A percentile compares a stretch with the other conserved stretches of the same genome.
These are phyloP conservation scores for Pangasius macronema DNA, from an alignment of 2,797 vertebrate species.

Conservation along the genomic window DNA sequence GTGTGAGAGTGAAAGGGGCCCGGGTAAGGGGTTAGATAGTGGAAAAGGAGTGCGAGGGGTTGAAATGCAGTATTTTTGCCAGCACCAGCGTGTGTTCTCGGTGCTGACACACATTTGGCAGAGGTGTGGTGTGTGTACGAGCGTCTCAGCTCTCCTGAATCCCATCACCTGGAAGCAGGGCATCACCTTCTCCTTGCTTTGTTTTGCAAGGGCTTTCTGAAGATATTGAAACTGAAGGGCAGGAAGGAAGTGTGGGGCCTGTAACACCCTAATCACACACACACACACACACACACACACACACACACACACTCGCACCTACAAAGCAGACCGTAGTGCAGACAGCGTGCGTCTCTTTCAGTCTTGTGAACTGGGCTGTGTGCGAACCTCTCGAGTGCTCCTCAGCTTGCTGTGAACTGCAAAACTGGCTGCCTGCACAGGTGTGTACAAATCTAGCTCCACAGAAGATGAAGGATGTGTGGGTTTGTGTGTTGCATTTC, in stretches of 20 bases:
- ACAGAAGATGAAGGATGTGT: slow-evolving; percentile 1
- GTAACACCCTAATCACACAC: slow-evolving; percentile 41
- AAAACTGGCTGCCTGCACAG: slow-evolving; percentile 45
- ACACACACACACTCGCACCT: slow-evolving; percentile 5
- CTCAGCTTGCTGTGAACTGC: slow-evolving; percentile 34
- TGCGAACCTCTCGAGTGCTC: slow-evolving; percentile 12
- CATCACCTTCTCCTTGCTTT: slow-evolving; percentile 16
- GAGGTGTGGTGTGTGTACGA: neutral
- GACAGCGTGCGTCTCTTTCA: slow-evolving; percentile 2
- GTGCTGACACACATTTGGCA: neutral
- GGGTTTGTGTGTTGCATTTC: slow-evolving; percentile 11
- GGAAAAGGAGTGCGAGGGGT: neutral
- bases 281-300: slow-evolving; percentile 24
- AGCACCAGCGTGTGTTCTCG: neutral
- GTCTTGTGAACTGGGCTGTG: slow-evolving; percentile 12
- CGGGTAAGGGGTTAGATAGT: neutral
- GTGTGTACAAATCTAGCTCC: slow-evolving; percentile 39
- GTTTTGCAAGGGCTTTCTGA: slow-evolving; percentile 17
- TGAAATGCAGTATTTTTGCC: neutral
- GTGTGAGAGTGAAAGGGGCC: slow-evolving; percentile 29
- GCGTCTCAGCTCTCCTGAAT: neutral
- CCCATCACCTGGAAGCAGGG: slow-evolving; percentile 5
- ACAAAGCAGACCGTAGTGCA: slow-evolving; percentile 8
- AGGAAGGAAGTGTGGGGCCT: slow-evolving; percentile 59
- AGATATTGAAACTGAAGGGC: slow-evolving; percentile 49